Base-by-base conservation (phyloP, 2,797 vertebrate species). In the Urocyon cinereoargenteus region DNA sequence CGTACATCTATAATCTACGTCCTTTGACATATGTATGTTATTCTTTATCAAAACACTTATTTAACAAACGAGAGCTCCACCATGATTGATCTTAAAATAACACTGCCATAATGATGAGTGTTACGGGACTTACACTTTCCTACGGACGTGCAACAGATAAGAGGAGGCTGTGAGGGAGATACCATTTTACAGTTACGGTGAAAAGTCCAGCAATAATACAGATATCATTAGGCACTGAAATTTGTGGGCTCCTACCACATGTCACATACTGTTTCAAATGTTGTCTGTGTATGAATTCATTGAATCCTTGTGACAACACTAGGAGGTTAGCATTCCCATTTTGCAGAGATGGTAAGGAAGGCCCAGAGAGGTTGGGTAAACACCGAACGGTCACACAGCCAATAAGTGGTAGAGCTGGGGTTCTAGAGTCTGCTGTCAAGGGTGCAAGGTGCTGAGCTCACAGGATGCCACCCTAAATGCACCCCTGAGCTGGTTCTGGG, bases 71-170 rank as follows among this genome's bases (percentile, higher is more conserved):
- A 82, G 16, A 40, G 92, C 16, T 36, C 75, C 64, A 90, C 61
- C n/a, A n/a, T 13, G 53, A 66, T 22, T 81, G 86, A 92, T 70
- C 57, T 91, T 86, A 72, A 55, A 90, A 82, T 45, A 85, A 79
- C 40, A 61, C 53, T 21, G 72, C 13, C 19, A 24, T 22, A 91
- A 87, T 62, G 49, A 53, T 34, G 28, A 22, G 68, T 31, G 28
- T 57, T 62, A 64, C 0, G 3, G 53, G 57, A 70, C 49, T 64
- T 6, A 40, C 7, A 18, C 7, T 94, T 91, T 90, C 88, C 68
- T 40, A 49, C 0, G 24, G 82, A 24, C 9, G n/a, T 21, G 22
- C 15, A 85, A 36, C 5, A 16, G 57, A 22, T 10, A 16, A 68
- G 72, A 91, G 14, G 66, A 73, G 26, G 53, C 21, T 49, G 91